phyloP scores from a whole-genome alignment of 2,797 vertebrate species.

The Oryzias dopingdopingensis region DNA sequence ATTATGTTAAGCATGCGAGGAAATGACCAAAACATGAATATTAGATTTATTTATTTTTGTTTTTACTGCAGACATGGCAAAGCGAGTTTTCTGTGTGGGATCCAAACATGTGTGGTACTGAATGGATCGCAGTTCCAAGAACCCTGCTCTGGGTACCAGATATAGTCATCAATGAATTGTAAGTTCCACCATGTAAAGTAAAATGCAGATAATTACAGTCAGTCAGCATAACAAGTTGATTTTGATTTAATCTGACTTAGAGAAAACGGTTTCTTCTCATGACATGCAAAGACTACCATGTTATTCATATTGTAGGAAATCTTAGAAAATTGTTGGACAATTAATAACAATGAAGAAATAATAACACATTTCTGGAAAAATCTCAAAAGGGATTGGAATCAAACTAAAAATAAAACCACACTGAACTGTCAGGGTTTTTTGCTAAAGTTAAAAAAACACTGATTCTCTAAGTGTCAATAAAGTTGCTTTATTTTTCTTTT shows the following conservation, averaged over 20 bases:
- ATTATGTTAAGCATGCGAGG: not conserved
- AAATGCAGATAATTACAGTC: not conserved
- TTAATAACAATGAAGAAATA: too few relatives aligned
- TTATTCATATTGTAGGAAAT: too few relatives aligned
- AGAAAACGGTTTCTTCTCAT: not conserved
- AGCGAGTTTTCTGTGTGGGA: conserved; percentile 74
- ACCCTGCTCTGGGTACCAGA: conserved; percentile 65
- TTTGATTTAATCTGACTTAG: not conserved
- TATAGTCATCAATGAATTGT: conserved; percentile 64
- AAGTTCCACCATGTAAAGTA: conserved; percentile 7
- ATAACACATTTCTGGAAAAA: too few relatives aligned
- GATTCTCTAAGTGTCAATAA: too few relatives aligned
- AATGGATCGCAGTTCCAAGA: conserved; percentile 59
- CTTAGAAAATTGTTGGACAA: too few relatives aligned
- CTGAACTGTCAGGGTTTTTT: too few relatives aligned
- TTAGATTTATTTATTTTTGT: not conserved
- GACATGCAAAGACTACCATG: too few relatives aligned
- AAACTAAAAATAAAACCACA: too few relatives aligned
- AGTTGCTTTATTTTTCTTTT: too few relatives aligned
- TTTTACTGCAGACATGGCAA: conserved; percentile 57
- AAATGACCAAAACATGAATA: not conserved
- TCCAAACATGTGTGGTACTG: conserved; percentile 57
- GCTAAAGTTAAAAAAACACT: too few relatives aligned
- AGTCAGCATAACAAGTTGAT: not conserved
- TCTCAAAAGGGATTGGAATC: too few relatives aligned